Percentiles rank a stretch among this genome's conserved stretches.
Conservation (phyloP, 2,113 vertebrate genomes). For the Regulus satrapa region DNA sequence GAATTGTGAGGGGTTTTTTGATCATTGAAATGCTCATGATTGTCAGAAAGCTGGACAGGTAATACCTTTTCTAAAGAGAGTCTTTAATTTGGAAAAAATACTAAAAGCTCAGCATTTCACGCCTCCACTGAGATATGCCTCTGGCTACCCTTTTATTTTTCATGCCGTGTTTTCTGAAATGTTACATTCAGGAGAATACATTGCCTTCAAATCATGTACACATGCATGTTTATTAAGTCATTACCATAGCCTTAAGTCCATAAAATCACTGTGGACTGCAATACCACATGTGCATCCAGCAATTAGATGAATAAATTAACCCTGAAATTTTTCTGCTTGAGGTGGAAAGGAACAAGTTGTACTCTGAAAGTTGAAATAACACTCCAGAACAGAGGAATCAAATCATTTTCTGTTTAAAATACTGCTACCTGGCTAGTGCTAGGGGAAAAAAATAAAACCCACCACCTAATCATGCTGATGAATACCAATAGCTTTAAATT, state of each 20-base stretch:
- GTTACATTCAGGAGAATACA: constrained; percentile 54
- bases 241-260: constrained; percentile 63
- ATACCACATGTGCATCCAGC: constrained; percentile 50
- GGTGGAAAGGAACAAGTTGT: constrained; percentile 38
- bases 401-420: constrained; percentile 45
- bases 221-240: constrained; percentile 61
- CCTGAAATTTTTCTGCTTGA: constrained; percentile 51
- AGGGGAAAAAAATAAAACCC: background rate
- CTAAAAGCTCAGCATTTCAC: constrained; percentile 57
- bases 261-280: constrained; percentile 57
- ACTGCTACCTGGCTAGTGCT: constrained; percentile 5
- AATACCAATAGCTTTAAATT: constrained; percentile 40
- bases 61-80: constrained; percentile 35
- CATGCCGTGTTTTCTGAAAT: constrained; percentile 40
- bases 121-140: constrained; percentile 29
- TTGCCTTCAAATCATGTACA: constrained; percentile 58
- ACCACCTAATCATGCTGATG: constrained; percentile 14
- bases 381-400: background rate
- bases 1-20: background rate
- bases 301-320: constrained; percentile 71
- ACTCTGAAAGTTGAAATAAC: constrained; percentile 43
- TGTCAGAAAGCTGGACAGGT: constrained; percentile 49
- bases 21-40: background rate
- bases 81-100: constrained; percentile 51
- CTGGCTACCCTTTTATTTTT: constrained; percentile 55